Evolutionary conservation across 2,797 vertebrate genomes (phyloP).

Genomic region (Novumbra hubbsi): DNA sequence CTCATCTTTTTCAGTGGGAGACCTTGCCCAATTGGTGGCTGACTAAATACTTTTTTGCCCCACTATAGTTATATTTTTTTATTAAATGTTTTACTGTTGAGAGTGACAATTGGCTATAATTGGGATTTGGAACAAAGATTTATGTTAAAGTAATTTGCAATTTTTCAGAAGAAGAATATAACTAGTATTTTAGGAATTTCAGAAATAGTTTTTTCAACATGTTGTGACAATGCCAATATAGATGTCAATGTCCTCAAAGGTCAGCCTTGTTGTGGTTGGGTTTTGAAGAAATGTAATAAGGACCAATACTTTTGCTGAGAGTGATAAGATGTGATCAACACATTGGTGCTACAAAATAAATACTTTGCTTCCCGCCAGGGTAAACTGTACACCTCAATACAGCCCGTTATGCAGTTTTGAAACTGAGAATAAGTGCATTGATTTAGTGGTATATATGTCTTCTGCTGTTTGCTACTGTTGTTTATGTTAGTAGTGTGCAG

Average conservation of each 20-base stretch:
- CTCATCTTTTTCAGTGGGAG: no score
- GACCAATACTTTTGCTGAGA: constrained; percentile 8
- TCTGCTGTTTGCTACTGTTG: background rate
- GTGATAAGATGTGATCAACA: background rate
- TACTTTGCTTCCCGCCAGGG: background rate
- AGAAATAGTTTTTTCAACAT: background rate
- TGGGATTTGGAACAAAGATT: background rate
- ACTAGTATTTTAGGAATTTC: background rate
- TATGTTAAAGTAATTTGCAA: background rate
- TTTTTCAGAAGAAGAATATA: background rate
- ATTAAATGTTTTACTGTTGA: background rate
- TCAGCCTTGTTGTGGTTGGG: background rate
- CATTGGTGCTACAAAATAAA: background rate
- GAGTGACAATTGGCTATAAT: background rate
- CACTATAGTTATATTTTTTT: no score
- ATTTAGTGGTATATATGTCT: background rate
- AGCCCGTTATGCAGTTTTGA: background rate
- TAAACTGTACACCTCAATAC: background rate
- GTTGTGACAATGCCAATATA: constrained; percentile 21
- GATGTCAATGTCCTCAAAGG: background rate
- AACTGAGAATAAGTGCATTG: background rate
- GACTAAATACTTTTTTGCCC: no score
- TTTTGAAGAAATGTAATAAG: background rate
- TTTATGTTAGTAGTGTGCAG: background rate
- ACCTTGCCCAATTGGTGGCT: no score